Evolutionary conservation across 1,140 invertebrate species (phyloP).

Genomic region (Zaprionus ornatus): DNA sequence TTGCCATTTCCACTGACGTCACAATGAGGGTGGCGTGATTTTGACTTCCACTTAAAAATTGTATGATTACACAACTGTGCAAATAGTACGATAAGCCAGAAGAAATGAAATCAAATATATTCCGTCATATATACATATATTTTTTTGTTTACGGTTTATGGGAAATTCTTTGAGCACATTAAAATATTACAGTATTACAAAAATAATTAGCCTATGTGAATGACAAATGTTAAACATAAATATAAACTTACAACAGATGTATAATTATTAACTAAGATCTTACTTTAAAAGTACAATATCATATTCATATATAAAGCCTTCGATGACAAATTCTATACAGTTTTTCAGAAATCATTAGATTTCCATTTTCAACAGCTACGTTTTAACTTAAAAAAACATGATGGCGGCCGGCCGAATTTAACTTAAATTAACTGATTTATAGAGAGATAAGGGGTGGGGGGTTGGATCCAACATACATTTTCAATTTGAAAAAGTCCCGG

Average conservation of each 20-base stretch:
- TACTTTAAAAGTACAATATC: slow-evolving; percentile 55
- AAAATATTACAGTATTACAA: slow-evolving; percentile 51
- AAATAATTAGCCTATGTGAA: slow-evolving; percentile 54
- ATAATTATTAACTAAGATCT: slow-evolving; percentile 29
- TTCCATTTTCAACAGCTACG: slow-evolving; percentile 26
- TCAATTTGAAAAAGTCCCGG: slow-evolving; percentile 61
- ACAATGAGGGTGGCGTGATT: slow-evolving; percentile 40
- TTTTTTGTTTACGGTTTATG: slow-evolving; percentile 34
- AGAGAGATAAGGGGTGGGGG: slow-evolving; percentile 44
- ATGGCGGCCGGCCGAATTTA: slow-evolving; percentile 65
- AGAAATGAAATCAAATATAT: not conserved
- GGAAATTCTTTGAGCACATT: slow-evolving; percentile 66
- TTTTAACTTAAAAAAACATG: slow-evolving; percentile 53
- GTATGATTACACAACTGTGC: not conserved
- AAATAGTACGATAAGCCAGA: slow-evolving; percentile 1
- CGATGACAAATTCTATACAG: slow-evolving; percentile 66
- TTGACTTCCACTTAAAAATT: not conserved
- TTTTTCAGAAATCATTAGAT: slow-evolving; percentile 14
- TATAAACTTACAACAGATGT: slow-evolving; percentile 65
- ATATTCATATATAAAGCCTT: slow-evolving; percentile 53
- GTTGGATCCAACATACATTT: slow-evolving; percentile 29
- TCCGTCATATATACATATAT: slow-evolving; percentile 33
- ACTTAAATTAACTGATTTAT: slow-evolving; percentile 40
- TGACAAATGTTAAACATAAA: slow-evolving; percentile 71
- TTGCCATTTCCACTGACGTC: slow-evolving; percentile 27